Conservation (phyloP, 2,113 vertebrate species). For the Paramisgurnus dabryanus region DNA sequence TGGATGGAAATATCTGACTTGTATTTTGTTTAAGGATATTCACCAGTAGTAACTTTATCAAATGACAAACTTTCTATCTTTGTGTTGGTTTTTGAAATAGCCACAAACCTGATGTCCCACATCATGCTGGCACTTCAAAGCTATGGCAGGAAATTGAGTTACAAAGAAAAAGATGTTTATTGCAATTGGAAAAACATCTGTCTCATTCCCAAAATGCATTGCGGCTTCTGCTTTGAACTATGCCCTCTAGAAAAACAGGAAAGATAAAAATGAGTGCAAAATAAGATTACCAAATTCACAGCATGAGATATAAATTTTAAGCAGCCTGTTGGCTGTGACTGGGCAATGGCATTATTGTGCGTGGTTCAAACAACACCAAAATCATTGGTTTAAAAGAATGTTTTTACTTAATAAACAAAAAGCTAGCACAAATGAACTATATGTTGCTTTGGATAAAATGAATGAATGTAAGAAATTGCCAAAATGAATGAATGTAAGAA, state of each 20-base stretch:
- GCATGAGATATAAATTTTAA: conserved; percentile 6
- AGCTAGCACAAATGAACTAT: no score
- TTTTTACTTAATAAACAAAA: no score
- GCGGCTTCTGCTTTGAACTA: conserved; percentile 40
- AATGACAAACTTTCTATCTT: background rate
- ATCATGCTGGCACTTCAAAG: conserved; percentile 7
- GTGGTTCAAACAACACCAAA: no score
- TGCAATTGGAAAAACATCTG: conserved; percentile 43
- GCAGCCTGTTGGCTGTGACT: background rate
- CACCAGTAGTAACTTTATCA: no score
- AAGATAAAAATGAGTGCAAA: background rate
- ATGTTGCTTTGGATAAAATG: no score
- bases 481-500: no score
- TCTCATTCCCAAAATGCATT: conserved; percentile 32
- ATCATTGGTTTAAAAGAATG: no score
- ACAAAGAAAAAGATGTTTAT: conserved; percentile 31
- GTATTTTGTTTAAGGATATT: no score
- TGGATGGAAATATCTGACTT: no score
- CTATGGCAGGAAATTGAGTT: conserved; percentile 34
- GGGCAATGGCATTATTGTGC: background rate
- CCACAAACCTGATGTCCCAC: background rate
- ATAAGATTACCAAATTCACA: background rate
- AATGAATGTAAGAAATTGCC: no score
- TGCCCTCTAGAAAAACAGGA: conserved; percentile 1
- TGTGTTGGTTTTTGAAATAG: background rate